A percentile compares a stretch with the other conserved stretches of the same genome.
Conservation (phyloP, 2,113 vertebrate species). For the Suncus etruscus region DNA sequence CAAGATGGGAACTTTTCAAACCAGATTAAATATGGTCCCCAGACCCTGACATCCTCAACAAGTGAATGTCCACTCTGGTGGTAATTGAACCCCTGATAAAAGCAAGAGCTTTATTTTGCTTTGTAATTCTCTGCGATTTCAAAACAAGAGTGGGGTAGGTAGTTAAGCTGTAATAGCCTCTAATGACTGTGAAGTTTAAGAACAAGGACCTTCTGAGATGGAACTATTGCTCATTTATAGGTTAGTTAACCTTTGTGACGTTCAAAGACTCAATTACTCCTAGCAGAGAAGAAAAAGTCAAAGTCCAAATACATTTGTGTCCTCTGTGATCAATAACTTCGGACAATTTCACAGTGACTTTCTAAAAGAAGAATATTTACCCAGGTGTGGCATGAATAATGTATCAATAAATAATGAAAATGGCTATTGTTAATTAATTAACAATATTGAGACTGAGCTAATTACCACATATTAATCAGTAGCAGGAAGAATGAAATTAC, state of each 20-base stretch:
- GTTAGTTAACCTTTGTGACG: constrained; percentile 58
- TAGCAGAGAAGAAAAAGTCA: constrained; percentile 44
- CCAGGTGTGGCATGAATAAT: constrained; percentile 70
- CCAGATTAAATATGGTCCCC: constrained; percentile 63
- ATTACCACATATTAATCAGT: constrained; percentile 74
- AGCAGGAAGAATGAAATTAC: constrained; percentile 63
- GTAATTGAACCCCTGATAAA: constrained; percentile 79
- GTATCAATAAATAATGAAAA: constrained; percentile 71
- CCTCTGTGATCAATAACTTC: constrained; percentile 42
- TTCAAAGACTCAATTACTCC: constrained; percentile 63
- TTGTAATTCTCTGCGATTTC: constrained; percentile 74
- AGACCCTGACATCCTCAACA: constrained; percentile 50
- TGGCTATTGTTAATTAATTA: constrained; percentile 54
- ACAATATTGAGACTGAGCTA: constrained; percentile 4
- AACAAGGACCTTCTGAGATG: constrained; percentile 65
- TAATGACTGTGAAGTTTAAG: constrained; percentile 62
- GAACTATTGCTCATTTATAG: constrained; percentile 61
- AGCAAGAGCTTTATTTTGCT: constrained; percentile 77
- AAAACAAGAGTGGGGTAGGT: constrained; percentile 65
- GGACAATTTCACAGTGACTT: constrained; percentile 21
- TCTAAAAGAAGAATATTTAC: constrained; percentile 73
- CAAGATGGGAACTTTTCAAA: constrained; percentile 5
- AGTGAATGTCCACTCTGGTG: constrained; percentile 57
- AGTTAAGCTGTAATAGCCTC: constrained; percentile 69
- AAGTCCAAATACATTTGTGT: not conserved